phyloP scores from a whole-genome alignment of 2,888 invertebrate species.

The Andrena minutula region DNA sequence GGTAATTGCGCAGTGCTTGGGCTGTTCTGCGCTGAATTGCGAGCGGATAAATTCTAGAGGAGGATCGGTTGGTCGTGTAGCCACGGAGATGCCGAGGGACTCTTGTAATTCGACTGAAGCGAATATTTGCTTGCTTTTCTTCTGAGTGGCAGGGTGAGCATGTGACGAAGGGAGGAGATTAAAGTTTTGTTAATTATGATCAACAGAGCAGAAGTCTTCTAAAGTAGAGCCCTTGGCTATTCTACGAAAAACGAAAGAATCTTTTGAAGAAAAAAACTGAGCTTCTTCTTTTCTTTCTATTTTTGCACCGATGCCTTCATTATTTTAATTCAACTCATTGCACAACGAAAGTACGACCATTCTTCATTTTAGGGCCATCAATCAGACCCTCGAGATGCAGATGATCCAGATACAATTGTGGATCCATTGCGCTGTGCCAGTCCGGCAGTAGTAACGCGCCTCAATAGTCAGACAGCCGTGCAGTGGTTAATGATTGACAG shows the following conservation, averaged over 20 bases:
- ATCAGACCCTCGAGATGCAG: not conserved
- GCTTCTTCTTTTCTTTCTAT: not conserved
- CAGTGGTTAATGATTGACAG: constrained; percentile 43
- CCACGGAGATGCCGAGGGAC: not conserved
- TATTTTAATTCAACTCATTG: too few species aligned
- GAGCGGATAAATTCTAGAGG: constrained; percentile 20
- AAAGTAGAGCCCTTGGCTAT: too few species aligned
- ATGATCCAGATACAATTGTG: not conserved
- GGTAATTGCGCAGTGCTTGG: constrained; percentile 20
- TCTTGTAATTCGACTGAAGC: not conserved
- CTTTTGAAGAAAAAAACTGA: not conserved
- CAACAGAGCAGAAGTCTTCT: too few species aligned
- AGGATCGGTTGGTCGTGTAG: not conserved
- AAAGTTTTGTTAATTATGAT: too few species aligned
- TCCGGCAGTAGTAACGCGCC: constrained; percentile 24
- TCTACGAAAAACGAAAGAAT: too few species aligned
- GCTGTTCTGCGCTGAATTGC: constrained; percentile 2
- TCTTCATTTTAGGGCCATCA: not conserved
- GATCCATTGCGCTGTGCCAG: constrained; percentile 7
- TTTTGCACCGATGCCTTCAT: too few species aligned
- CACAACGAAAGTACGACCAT: too few species aligned
- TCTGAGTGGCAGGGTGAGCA: too few species aligned
- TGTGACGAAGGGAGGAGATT: not conserved
- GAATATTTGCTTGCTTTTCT: not conserved
- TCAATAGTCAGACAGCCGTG: constrained; percentile 21